phyloP scores from a whole-genome alignment of 2,888 invertebrate genomes.

The Mimas tiliae region DNA sequence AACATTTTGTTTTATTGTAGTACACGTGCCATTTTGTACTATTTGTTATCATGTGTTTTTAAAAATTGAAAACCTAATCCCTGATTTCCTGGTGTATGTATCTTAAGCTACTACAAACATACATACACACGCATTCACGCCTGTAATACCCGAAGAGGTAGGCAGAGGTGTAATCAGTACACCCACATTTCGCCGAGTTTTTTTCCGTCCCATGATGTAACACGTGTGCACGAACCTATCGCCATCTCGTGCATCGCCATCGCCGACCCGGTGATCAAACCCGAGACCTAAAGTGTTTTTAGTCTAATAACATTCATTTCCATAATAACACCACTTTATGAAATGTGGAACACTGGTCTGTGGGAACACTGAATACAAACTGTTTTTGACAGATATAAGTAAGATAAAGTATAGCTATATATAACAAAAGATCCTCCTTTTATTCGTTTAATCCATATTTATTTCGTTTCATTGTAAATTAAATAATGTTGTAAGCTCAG shows the following conservation, averaged over 20 bases:
- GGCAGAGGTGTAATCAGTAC: too few species aligned
- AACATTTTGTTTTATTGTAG: conserved; percentile 49
- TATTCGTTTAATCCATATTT: conserved; percentile 12
- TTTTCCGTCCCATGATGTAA: too few species aligned
- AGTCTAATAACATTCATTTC: neutral
- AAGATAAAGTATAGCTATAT: conserved; percentile 3
- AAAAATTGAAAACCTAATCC: neutral
- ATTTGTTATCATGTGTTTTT: neutral
- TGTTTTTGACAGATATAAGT: conserved; percentile 17
- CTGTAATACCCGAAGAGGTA: too few species aligned
- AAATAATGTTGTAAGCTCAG: conserved; percentile 9
- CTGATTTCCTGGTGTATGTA: neutral
- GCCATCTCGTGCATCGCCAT: too few species aligned
- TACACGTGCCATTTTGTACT: neutral
- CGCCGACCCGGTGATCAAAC: too few species aligned
- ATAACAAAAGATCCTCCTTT: neutral
- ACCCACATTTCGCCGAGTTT: too few species aligned
- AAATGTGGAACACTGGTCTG: too few species aligned
- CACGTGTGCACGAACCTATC: too few species aligned
- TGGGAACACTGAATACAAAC: neutral
- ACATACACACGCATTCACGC: too few species aligned
- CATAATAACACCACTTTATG: conserved; percentile 1
- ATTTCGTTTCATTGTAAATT: conserved; percentile 24
- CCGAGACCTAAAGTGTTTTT: too few species aligned
- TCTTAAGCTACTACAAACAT: too few species aligned